A percentile compares a stretch with the other conserved stretches of the same genome.
Evolutionary conservation across 2,888 invertebrate genomes (phyloP).

Genomic region (Nycteola revayana): DNA sequence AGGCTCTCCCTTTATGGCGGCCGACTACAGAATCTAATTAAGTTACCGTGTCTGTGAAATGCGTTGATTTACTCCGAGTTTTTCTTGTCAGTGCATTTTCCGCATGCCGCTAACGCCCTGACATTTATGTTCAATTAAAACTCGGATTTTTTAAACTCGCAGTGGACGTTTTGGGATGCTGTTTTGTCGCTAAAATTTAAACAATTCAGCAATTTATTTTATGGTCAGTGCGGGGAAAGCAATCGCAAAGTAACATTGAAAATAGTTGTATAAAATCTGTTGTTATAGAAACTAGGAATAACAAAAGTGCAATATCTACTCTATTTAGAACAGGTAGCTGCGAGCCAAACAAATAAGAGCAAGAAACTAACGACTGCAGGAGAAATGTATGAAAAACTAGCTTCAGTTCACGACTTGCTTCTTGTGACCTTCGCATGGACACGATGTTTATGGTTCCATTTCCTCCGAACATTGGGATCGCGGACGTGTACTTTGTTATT

Average conservation of each 20-base stretch:
- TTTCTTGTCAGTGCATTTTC: constrained; percentile 34
- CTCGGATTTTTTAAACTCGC: constrained; percentile 20
- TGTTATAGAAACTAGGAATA: constrained; percentile 32
- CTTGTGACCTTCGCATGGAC: constrained; percentile 22
- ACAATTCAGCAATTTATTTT: constrained; percentile 22
- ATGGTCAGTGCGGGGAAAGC: constrained; percentile 22
- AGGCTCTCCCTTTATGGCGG: constrained; percentile 28
- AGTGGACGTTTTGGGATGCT: constrained; percentile 11
- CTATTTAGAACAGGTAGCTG: constrained; percentile 17
- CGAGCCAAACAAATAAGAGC: constrained; percentile 26
- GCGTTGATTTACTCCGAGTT: constrained; percentile 27
- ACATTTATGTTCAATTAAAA: constrained; percentile 22
- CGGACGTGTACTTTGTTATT: neutral
- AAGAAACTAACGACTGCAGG: constrained; percentile 18
- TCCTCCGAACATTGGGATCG: constrained; percentile 11
- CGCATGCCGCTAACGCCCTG: constrained; percentile 16
- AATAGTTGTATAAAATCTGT: constrained; percentile 29
- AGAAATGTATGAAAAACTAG: constrained; percentile 17
- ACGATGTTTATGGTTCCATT: constrained; percentile 25
- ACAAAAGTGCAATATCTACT: constrained; percentile 35
- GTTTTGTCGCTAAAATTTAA: constrained; percentile 22
- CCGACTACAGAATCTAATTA: constrained; percentile 33
- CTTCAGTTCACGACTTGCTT: constrained; percentile 6
- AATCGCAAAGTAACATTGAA: constrained; percentile 32
- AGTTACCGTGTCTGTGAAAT: constrained; percentile 33